Evolutionary conservation across 2,888 invertebrate genomes (phyloP), one percentile per base, ranked within the genome.

Genomic region (Yponomeuta evonymella): DNA sequence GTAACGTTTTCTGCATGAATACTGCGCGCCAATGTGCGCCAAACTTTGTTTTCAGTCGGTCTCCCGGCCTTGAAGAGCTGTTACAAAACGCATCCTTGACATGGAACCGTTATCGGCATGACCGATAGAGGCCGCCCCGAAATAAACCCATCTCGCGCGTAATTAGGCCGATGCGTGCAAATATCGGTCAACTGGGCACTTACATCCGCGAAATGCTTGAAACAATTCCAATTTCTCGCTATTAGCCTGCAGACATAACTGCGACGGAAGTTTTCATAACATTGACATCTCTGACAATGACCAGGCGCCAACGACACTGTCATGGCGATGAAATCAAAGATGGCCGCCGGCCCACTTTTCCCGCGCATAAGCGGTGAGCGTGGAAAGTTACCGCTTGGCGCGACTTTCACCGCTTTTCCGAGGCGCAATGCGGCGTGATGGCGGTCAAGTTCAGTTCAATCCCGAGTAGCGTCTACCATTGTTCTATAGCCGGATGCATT

Each of bases 331-430:
- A 85, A 23, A 85, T 86, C 81, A 84, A 89, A 90, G 78, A 89
- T 89, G 90, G 89, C 90, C 78, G 81, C 71, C 83, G 91, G 81
- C 91, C 90, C 82, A 92, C 92, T 90, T 91, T 90, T 91, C 87
- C 89, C 88, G 86, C 86, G 86, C 87, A 82, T 83, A 85, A 85
- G 83, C 85, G 82, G 80, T 82, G 79, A 82, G 81, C 86, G 87
- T 91, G 91, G 92, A 92, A 92, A 92, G 92, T 92, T 91, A 89
- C 90, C 83, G 82, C 81, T 63, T 86, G 91, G 51, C 86, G 90
- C 92, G 92, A 91, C 92, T 92, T 92, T 92, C 92, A 90, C 92
- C 86, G 86, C 90, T 90, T 90, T 91, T 92, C 89, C 89, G 65
- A 65, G 36, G 67, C 87, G 90, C 91, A 84, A 91, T 90, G 90